Evolutionary conservation across 2,888 invertebrate genomes (phyloP).

Genomic region (Lottia gigantea): DNA sequence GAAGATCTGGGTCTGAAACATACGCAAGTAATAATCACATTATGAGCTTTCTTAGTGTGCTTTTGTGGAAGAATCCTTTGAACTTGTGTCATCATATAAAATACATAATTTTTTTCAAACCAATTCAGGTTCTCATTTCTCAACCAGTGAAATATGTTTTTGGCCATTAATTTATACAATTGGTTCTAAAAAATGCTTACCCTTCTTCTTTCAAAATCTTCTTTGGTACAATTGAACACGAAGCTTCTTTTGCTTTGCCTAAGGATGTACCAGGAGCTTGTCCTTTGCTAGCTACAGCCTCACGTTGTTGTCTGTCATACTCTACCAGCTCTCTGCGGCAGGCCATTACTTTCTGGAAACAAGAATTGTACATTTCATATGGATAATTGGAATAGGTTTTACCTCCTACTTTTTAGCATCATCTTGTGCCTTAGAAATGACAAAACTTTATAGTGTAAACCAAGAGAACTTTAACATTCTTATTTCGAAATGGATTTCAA

Average conservation of each 20-base stretch:
- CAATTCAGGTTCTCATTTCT: too few species aligned
- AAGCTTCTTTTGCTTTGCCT: constrained; percentile 18
- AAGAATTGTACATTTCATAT: too few species aligned
- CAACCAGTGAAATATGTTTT: background rate
- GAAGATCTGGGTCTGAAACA: constrained; percentile 40
- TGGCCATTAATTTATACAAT: background rate
- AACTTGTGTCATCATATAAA: too few species aligned
- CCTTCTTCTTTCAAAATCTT: constrained; percentile 28
- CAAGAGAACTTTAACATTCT: too few species aligned
- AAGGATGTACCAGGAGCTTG: constrained; percentile 28
- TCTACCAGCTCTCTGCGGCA: constrained; percentile 90
- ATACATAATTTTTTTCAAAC: too few species aligned
- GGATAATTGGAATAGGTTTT: too few species aligned
- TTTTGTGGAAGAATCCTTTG: too few species aligned
- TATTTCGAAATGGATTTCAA: too few species aligned
- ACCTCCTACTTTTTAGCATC: too few species aligned
- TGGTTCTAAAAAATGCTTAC: background rate
- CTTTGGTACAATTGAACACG: constrained; percentile 14
- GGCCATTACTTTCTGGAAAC: constrained; percentile 82
- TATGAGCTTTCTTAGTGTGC: too few species aligned
- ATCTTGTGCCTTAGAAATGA: too few species aligned
- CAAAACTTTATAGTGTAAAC: too few species aligned
- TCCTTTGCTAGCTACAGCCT: constrained; percentile 51
- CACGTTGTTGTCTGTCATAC: constrained; percentile 78
- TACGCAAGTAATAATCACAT: background rate